phyloP scores from a whole-genome alignment of 2,113 vertebrate species.

The Ondatra zibethicus region DNA sequence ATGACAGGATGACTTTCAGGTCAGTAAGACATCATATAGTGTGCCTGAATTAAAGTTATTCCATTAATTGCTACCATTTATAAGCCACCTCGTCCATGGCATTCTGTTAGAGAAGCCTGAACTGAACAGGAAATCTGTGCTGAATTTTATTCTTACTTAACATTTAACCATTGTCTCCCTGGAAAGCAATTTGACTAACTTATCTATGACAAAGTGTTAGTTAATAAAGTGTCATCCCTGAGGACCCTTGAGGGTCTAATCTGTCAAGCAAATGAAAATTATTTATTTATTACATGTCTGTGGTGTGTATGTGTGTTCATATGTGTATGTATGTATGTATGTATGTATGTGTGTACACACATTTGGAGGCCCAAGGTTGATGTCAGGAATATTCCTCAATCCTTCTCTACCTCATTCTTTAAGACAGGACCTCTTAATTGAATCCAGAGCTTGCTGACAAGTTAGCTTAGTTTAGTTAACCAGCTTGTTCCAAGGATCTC shows the following conservation, averaged over 20 bases:
- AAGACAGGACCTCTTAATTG: neutral
- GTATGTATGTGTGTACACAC: too few relatives aligned
- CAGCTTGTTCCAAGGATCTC: neutral
- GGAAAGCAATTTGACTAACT: slow-evolving; percentile 32
- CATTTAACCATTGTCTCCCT: slow-evolving; percentile 11
- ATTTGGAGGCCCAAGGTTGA: neutral
- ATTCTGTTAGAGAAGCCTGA: neutral
- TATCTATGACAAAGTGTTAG: slow-evolving; percentile 10
- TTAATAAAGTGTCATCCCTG: neutral
- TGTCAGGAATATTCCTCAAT: neutral
- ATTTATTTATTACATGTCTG: neutral
- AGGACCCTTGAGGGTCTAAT: neutral
- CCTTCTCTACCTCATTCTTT: neutral
- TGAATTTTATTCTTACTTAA: slow-evolving; percentile 16
- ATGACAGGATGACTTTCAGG: neutral
- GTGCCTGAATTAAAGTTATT: neutral
- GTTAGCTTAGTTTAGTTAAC: neutral
- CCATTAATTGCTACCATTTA: neutral
- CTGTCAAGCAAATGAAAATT: slow-evolving; percentile 19
- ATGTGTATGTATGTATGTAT: neutral
- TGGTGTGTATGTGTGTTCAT: neutral
- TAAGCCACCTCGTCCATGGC: neutral
- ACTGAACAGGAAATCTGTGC: neutral
- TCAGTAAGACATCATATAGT: slow-evolving; percentile 27
- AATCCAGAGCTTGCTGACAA: neutral